These are phyloP conservation scores for Onychostoma macrolepis DNA, from an alignment of 2,113 vertebrate genomes.

Conservation along the genomic window DNA sequence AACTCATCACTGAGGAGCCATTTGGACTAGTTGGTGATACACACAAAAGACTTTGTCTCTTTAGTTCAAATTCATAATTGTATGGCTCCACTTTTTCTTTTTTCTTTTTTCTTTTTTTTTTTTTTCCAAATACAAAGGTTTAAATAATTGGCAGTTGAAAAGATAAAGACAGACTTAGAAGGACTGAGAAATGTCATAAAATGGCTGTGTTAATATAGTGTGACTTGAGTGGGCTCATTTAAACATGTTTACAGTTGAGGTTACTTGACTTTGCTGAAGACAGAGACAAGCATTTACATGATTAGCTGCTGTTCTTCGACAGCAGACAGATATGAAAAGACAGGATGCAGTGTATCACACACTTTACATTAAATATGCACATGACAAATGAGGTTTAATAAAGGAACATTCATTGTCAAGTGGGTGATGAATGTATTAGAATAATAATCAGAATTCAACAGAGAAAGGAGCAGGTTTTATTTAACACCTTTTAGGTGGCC, in stretches of 20 bases:
- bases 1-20: neutral
- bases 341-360: neutral
- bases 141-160: neutral
- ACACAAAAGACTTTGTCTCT: neutral
- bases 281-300: constrained; percentile 36
- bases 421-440: constrained; percentile 14
- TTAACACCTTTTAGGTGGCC: constrained; percentile 9
- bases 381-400: constrained; percentile 19
- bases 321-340: neutral
- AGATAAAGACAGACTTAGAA: neutral
- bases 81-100: neutral
- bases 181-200: neutral
- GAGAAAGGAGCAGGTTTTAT: neutral
- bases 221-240: constrained; percentile 19
- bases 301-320: constrained; percentile 23
- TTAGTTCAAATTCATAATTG: constrained; percentile 14
- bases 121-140: neutral
- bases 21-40: neutral
- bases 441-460: constrained; percentile 7
- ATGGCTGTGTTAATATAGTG: neutral
- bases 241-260: constrained; percentile 18
- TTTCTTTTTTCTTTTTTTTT: no score
- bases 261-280: constrained; percentile 20
- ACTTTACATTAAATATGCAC: neutral
- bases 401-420: constrained; percentile 34